Conservation (phyloP, 1,140 invertebrate genomes). For the Cataglyphis hispanica region DNA sequence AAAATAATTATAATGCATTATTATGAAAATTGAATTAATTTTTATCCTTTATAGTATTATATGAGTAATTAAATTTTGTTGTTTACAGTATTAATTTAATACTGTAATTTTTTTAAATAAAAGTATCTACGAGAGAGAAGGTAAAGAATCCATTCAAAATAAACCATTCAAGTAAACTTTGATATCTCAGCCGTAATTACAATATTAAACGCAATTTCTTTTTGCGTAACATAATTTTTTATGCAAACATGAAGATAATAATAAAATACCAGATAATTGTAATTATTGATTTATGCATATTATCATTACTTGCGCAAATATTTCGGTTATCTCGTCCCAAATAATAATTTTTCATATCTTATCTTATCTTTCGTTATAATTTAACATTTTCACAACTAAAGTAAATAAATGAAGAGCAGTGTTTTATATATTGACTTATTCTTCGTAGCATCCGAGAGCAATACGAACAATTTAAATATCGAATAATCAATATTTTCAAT, state of each 20-base stretch:
- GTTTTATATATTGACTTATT: background rate
- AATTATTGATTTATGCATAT: constrained; percentile 13
- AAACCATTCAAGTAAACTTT: constrained; percentile 21
- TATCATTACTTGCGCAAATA: background rate
- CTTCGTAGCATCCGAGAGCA: background rate
- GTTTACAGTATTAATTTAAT: constrained; percentile 40
- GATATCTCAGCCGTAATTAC: constrained; percentile 1
- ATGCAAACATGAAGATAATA: constrained; percentile 16
- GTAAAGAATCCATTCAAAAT: constrained; percentile 37
- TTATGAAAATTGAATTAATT: constrained; percentile 49
- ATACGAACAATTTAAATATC: constrained; percentile 7
- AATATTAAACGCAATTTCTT: constrained; percentile 41
- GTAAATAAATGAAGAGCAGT: background rate
- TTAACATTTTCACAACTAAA: constrained; percentile 3
- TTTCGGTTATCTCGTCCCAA: background rate
- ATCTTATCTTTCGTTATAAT: background rate
- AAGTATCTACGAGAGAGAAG: constrained; percentile 11
- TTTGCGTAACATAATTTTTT: constrained; percentile 36
- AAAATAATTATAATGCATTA: constrained; percentile 17
- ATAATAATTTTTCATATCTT: background rate
- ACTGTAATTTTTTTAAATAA: constrained; percentile 33
- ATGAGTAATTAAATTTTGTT: constrained; percentile 38
- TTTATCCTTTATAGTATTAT: constrained; percentile 8
- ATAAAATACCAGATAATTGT: background rate
- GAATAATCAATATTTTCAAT: background rate